Base-by-base conservation (phyloP, 2,797 vertebrate species). In the Hippocampus kuda region DNA sequence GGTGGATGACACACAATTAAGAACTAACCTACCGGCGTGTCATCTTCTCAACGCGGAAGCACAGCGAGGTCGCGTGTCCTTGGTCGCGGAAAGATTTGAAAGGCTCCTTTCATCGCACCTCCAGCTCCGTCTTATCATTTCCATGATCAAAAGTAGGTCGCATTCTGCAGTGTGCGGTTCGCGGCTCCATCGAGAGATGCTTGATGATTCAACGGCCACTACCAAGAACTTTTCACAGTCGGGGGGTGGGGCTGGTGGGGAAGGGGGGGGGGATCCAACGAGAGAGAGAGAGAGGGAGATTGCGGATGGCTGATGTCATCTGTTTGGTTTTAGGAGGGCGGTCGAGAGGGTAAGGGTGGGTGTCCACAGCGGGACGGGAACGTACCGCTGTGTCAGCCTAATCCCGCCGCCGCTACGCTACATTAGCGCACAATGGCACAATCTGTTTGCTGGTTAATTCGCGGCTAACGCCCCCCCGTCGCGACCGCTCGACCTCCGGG, bases 351-450 rank as follows among this genome's bases (percentile, higher is more conserved):
- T 72, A 60, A 24, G 68, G 67, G 72, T 74, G 75, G 66, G 75
- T 59, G 75, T 76, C 79, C 84, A 84, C 77, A 70, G 80, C 26
- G 44, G 71, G 79, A 81, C 72, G 81, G 75, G 83, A 81, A 15
- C 69, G 72, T 74, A 75, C 79, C 82, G 88, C 86, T 86, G 84
- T 83, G 86, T 91, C 85, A 89, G 85, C 81, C 82, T 90, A 89
- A 91, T 90, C 88, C 87, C 73, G 74, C 68, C 56, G 75, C 51
- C 51, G 73, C 79, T 78, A 77, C 75, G 77, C 63, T 77, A 81
- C 81, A 85, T 85, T 81, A 81, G 77, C 81, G 70, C 73, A 77
- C 85, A 79, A 73, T 89, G 88, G 87, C 86, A 87, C 85, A 83
- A 88, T 86, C 77, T 85, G 83, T 87, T 86, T 82, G 70, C 80